Evolutionary conservation across 2,797 vertebrate species (phyloP).

Genomic region (Rhynchonycteris naso): DNA sequence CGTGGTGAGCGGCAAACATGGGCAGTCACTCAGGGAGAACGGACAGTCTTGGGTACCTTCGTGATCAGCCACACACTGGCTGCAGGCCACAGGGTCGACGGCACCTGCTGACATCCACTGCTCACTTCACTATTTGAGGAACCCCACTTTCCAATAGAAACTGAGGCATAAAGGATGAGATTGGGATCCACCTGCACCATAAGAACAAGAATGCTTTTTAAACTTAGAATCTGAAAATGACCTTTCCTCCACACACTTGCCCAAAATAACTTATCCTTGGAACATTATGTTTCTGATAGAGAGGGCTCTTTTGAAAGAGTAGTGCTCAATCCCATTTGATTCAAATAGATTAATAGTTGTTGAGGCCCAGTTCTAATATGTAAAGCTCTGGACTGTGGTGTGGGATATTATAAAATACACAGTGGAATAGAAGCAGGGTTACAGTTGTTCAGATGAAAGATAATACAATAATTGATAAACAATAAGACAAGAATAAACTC

Average conservation of each 20-base stretch:
- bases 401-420: neutral
- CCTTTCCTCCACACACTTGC: neutral
- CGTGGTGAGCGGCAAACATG: neutral
- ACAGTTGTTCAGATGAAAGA: neutral
- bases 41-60: constrained; percentile 67
- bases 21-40: neutral
- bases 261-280: neutral
- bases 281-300: neutral
- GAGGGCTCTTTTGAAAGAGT: constrained; percentile 15
- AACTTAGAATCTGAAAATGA: neutral
- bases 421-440: neutral
- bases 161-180: constrained; percentile 70
- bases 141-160: constrained; percentile 67
- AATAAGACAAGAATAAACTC: neutral
- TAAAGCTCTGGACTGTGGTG: neutral
- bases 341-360: neutral
- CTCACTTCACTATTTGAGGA: neutral
- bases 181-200: constrained; percentile 71
- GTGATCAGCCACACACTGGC: constrained; percentile 75
- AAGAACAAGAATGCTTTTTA: constrained; percentile 8
- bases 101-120: neutral
- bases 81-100: constrained; percentile 44
- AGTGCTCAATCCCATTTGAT: neutral
- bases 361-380: neutral
- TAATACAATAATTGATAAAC: no score